Evolutionary conservation across 2,888 invertebrate genomes (phyloP).

Genomic region (Mechanitis messenoides): DNA sequence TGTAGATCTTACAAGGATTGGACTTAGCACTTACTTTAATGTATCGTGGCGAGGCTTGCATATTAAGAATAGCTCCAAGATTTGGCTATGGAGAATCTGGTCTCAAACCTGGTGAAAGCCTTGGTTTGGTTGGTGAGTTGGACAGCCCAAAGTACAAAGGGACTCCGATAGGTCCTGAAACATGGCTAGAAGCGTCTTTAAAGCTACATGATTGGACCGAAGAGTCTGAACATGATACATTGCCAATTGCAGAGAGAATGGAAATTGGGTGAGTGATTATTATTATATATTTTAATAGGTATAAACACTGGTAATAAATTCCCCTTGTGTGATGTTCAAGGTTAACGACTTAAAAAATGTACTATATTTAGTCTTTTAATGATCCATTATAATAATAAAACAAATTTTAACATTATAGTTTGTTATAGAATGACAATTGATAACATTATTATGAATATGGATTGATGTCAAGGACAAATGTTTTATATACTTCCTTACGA

Average conservation of each 20-base stretch:
- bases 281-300: not conserved
- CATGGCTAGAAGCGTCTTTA: slow-evolving; percentile 81
- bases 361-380: no score
- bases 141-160: slow-evolving; percentile 54
- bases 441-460: slow-evolving; percentile 11
- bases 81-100: slow-evolving; percentile 90
- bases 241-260: slow-evolving; percentile 81
- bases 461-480: slow-evolving; percentile 33
- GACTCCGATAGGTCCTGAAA: slow-evolving; percentile 79
- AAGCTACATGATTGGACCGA: slow-evolving; percentile 81
- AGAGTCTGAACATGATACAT: slow-evolving; percentile 81
- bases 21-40: slow-evolving; percentile 91
- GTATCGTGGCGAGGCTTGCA: slow-evolving; percentile 87
- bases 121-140: slow-evolving; percentile 57
- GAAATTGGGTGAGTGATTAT: slow-evolving; percentile 81
- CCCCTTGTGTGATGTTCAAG: no score
- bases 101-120: slow-evolving; percentile 67
- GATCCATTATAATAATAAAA: not conserved
- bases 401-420: not conserved
- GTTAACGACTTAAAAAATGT: no score
- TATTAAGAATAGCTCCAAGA: slow-evolving; percentile 83
- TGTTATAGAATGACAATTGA: slow-evolving; percentile 7
- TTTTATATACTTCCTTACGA: slow-evolving; percentile 30
- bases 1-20: slow-evolving; percentile 83
- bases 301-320: not conserved